Percentiles rank a stretch among this genome's conserved stretches.
Conservation (phyloP, 2,888 invertebrate genomes). For the Drosophila robusta region DNA sequence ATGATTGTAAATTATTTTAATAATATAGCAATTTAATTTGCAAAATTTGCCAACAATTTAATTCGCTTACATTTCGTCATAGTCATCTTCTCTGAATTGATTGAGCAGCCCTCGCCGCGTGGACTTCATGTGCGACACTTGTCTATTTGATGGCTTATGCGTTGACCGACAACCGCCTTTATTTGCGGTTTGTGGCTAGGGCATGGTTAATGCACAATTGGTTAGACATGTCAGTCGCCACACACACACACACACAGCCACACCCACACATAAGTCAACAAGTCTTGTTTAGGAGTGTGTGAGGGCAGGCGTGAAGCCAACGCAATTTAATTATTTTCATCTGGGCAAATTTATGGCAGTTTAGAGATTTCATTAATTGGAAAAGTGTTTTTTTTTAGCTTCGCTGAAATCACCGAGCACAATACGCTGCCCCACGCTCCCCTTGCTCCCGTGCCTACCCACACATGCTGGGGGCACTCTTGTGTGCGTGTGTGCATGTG, state of each 20-base stretch:
- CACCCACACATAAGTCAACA: constrained; percentile 59
- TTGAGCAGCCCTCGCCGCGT: constrained; percentile 3
- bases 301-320: constrained; percentile 47
- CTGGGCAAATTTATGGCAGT: constrained; percentile 81
- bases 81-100: not conserved
- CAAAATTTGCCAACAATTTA: not conserved
- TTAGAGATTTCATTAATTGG: constrained; percentile 84
- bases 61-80: no score
- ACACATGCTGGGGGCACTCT: not conserved
- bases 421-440: not conserved
- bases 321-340: constrained; percentile 80
- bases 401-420: not conserved
- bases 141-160: constrained; percentile 46
- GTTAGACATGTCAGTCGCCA: constrained; percentile 56
- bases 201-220: constrained; percentile 49
- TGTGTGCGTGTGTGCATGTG: constrained; percentile 19
- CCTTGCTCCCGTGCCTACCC: not conserved
- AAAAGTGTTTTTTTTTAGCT: constrained; percentile 76
- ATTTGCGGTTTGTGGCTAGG: constrained; percentile 58
- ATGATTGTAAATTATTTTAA: no score
- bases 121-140: constrained; percentile 21
- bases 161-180: constrained; percentile 50
- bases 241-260: constrained; percentile 28
- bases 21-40: not conserved
- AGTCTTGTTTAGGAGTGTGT: constrained; percentile 52